Evolutionary conservation across 2,113 vertebrate genomes (phyloP).

Genomic region (Hemibagrus wyckioides): DNA sequence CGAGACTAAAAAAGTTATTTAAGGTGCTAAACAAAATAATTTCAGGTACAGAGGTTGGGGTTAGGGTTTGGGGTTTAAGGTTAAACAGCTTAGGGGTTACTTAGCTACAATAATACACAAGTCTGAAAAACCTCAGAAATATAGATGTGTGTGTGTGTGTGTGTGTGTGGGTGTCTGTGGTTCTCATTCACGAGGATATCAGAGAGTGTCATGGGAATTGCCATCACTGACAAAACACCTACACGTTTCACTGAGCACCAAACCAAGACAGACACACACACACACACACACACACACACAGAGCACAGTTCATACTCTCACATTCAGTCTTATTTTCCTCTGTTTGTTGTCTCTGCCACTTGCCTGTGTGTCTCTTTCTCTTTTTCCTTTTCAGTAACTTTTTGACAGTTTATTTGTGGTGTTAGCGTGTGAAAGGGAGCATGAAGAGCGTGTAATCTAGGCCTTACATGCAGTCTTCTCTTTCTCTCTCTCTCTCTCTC

Average conservation of each 20-base stretch:
- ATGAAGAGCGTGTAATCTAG: constrained; percentile 47
- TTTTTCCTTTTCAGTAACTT: constrained; percentile 61
- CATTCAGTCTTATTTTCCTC: constrained; percentile 40
- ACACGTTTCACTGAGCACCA: constrained; percentile 46
- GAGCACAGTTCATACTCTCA: constrained; percentile 17
- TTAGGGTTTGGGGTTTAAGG: neutral
- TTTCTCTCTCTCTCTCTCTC: constrained; percentile 32
- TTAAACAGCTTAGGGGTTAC: neutral
- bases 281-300: neutral
- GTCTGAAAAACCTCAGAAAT: neutral
- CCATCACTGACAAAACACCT: constrained; percentile 67
- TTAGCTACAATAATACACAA: neutral
- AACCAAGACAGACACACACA: constrained; percentile 39
- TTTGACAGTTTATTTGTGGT: constrained; percentile 69
- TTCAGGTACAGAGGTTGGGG: neutral
- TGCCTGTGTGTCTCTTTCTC: constrained; percentile 27
- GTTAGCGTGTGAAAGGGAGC: constrained; percentile 54
- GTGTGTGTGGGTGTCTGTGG: constrained; percentile 48
- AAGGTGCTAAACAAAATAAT: neutral
- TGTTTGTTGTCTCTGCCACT: constrained; percentile 46
- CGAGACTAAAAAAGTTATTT: neutral
- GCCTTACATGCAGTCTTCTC: constrained; percentile 52
- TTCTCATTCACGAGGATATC: constrained; percentile 48
- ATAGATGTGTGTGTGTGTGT: neutral
- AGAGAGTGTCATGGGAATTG: constrained; percentile 55